phyloP scores from a whole-genome alignment of 2,113 vertebrate species.

The Aphyosemion australe region DNA sequence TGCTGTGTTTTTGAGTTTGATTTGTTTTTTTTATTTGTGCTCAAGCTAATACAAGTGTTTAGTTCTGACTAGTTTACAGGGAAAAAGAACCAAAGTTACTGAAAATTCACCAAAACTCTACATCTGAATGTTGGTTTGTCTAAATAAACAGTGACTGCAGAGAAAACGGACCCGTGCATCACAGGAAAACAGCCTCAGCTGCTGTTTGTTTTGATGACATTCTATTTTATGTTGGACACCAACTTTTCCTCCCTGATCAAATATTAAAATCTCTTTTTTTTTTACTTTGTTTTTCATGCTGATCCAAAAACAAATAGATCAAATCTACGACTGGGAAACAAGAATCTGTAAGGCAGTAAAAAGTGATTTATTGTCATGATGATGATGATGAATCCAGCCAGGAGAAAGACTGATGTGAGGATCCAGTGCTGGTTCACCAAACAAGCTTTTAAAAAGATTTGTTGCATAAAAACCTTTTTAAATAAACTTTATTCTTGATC shows the following conservation, averaged over 20 bases:
- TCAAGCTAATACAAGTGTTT: not conserved
- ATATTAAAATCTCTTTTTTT: too few relatives aligned
- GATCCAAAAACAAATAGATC: not conserved
- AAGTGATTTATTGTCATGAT: not conserved
- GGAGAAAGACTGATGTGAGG: not conserved
- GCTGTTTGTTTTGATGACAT: too few relatives aligned
- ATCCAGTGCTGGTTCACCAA: not conserved
- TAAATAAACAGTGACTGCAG: not conserved
- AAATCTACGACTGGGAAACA: not conserved
- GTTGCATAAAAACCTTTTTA: constrained; percentile 5
- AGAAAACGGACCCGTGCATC: not conserved
- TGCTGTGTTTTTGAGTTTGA: constrained; percentile 7
- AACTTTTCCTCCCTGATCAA: too few relatives aligned
- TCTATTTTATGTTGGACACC: too few relatives aligned
- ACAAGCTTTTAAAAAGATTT: not conserved
- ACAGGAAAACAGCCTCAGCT: too few relatives aligned
- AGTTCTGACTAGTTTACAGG: not conserved
- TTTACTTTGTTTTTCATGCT: not conserved
- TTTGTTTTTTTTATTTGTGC: too few relatives aligned
- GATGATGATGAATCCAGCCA: not conserved
- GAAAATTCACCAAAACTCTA: not conserved
- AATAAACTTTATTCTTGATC: not conserved
- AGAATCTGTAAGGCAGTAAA: too few relatives aligned
- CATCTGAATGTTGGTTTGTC: not conserved
- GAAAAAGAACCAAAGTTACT: not conserved